A percentile compares a stretch with the other conserved stretches of the same genome.
These are phyloP conservation scores for Drosophila simulans DNA, from an alignment of 1,140 invertebrate species.

Conservation along the genomic window DNA sequence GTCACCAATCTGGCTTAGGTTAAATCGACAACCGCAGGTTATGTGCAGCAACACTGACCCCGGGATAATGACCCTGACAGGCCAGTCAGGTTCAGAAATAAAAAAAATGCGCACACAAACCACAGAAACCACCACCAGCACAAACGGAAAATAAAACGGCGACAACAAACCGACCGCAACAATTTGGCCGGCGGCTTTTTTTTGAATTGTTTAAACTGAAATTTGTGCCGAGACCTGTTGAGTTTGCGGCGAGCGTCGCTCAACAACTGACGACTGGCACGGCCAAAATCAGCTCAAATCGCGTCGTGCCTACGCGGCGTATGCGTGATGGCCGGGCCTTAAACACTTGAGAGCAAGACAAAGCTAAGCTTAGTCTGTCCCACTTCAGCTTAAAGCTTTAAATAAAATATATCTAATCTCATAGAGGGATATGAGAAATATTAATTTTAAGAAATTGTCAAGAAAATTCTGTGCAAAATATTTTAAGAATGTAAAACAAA, in stretches of 20 bases:
- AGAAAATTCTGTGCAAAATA: neutral
- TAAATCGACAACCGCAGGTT: conserved; percentile 29
- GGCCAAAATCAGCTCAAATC: conserved; percentile 14
- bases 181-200: conserved; percentile 35
- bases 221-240: conserved; percentile 55
- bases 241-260: conserved; percentile 49
- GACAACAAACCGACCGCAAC: conserved; percentile 44
- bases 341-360: conserved; percentile 49
- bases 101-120: conserved; percentile 6
- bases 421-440: too few species aligned
- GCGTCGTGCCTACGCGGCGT: conserved; percentile 45
- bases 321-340: conserved; percentile 53
- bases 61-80: conserved; percentile 31
- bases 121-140: conserved; percentile 31
- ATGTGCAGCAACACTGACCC: conserved; percentile 34
- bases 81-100: neutral
- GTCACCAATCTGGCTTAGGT: conserved; percentile 32
- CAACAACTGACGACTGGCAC: conserved; percentile 48
- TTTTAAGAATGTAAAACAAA: neutral
- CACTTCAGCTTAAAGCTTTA: conserved; percentile 4
- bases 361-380: neutral
- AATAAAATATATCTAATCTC: too few species aligned
- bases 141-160: conserved; percentile 27
- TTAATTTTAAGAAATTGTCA: too few species aligned
- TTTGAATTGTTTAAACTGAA: conserved; percentile 22